Percentiles rank a stretch among this genome's conserved stretches.
phyloP scores from a whole-genome alignment of 2,113 vertebrate species.

The Platanista minor region DNA sequence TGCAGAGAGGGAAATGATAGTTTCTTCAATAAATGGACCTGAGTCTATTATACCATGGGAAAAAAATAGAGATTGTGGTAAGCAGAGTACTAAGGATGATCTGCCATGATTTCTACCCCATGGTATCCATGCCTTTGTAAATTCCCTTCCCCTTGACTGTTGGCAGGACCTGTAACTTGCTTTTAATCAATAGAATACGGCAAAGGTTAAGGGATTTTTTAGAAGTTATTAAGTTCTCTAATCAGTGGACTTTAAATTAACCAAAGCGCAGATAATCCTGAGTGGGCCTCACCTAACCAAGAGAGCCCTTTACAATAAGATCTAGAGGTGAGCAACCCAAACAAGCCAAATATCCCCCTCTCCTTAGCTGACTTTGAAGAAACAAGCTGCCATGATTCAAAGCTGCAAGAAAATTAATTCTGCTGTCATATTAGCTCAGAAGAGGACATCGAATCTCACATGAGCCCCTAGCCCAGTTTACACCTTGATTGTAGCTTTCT shows the following conservation, averaged over 20 bases:
- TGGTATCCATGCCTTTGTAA: neutral
- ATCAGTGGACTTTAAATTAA: neutral
- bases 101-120: neutral
- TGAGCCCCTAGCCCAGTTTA: neutral
- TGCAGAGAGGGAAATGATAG: neutral
- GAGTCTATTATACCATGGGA: neutral
- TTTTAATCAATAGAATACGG: neutral
- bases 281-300: neutral
- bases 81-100: neutral
- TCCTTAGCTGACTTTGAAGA: neutral
- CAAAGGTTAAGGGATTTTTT: neutral
- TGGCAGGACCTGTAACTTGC: neutral
- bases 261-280: neutral
- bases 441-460: neutral
- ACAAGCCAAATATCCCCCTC: neutral
- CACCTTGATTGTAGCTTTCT: neutral
- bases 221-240: neutral
- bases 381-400: neutral
- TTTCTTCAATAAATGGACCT: neutral
- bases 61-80: neutral
- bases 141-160: neutral
- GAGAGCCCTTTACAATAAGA: neutral
- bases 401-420: neutral
- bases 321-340: neutral
- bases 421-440: neutral